Evolutionary conservation across 2,888 invertebrate species (phyloP), one percentile per base, ranked within the genome.

Genomic region (Caenorhabditis doughertyi): DNA sequence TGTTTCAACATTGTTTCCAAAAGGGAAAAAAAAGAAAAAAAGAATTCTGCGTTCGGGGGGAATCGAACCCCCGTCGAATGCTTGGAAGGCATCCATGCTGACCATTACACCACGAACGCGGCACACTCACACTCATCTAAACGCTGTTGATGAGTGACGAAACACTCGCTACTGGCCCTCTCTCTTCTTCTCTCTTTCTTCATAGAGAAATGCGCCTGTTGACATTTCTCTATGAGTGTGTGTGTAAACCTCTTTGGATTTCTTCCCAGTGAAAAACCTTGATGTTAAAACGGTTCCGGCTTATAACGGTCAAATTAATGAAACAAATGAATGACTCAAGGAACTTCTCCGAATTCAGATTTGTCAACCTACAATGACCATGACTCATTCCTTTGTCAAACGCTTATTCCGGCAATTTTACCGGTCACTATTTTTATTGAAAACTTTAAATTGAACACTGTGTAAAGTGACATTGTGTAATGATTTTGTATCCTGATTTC

Each of bases 1-100:
- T n/a, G n/a, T n/a, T n/a, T n/a, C n/a, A n/a, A n/a, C n/a, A n/a
- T n/a, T n/a, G 35, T 35, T 35, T 35, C 51, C 29, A 29, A 29
- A 47, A 29, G 18, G 29, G n/a, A n/a, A 35, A 62, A 71, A 62
- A 58, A 49, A 23, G 27, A 62, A 42, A 77, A 72, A 47, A 42
- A 29, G 13, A n/a, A n/a, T 29, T 79, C 39, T 79, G 79, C 72
- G 71, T 79, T 79, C 65, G 72, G 72, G 79, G 79, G 79, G 71
- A 79, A 71, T 79, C 71, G 79, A 71, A 79, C 71, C 71, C 70
- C 79, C 71, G 79, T 79, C 70, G 79, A 71, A 71, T 79, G 79
- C 84, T 87, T 87, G 85, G 85, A 84, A 87, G 83, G 84, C 80
- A 84, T 83, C 85, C 85, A 85, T 85, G 85, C 85, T 85, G 83